Percentiles rank a stretch among this genome's conserved stretches.
Evolutionary conservation across 2,888 invertebrate species (phyloP).

Genomic region (Pachymerium ferrugineum): DNA sequence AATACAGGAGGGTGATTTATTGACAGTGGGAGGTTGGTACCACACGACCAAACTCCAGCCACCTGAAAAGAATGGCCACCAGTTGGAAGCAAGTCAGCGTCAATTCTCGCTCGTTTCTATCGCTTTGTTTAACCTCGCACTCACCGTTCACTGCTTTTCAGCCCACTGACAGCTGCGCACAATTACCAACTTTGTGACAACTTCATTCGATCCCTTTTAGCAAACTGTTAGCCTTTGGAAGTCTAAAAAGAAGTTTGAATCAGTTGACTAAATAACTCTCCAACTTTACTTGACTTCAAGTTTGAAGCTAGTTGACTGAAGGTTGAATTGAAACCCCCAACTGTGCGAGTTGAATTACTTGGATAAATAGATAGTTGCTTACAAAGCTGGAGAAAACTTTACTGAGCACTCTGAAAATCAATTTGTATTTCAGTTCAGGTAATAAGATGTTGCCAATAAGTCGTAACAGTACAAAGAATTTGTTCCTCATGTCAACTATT

Average conservation of each 20-base stretch:
- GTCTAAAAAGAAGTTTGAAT: slow-evolving; percentile 9
- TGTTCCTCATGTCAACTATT: no score
- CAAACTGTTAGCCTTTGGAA: slow-evolving; percentile 1
- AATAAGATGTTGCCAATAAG: no score
- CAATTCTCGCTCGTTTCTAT: slow-evolving; percentile 14
- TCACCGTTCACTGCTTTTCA: slow-evolving; percentile 10
- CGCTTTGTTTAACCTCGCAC: slow-evolving; percentile 10
- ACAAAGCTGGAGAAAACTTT: background rate
- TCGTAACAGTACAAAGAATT: no score
- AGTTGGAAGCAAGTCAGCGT: slow-evolving; percentile 6
- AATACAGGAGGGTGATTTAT: slow-evolving; percentile 12
- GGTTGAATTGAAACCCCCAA: background rate
- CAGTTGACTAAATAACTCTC: background rate
- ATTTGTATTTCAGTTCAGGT: no score
- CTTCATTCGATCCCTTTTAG: slow-evolving; percentile 18
- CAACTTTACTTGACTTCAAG: background rate
- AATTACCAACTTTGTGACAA: slow-evolving; percentile 18
- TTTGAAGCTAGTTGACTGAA: background rate
- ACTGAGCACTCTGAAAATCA: background rate
- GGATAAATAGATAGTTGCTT: background rate
- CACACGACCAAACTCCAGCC: slow-evolving; percentile 9
- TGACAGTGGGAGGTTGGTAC: slow-evolving; percentile 10
- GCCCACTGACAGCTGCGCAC: slow-evolving; percentile 18
- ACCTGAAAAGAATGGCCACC: slow-evolving; percentile 18
- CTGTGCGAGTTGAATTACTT: slow-evolving; percentile 6